A percentile compares a stretch with the other conserved stretches of the same genome.
phyloP scores from a whole-genome alignment of 2,888 invertebrate genomes.

The Epinotia bilunana region DNA sequence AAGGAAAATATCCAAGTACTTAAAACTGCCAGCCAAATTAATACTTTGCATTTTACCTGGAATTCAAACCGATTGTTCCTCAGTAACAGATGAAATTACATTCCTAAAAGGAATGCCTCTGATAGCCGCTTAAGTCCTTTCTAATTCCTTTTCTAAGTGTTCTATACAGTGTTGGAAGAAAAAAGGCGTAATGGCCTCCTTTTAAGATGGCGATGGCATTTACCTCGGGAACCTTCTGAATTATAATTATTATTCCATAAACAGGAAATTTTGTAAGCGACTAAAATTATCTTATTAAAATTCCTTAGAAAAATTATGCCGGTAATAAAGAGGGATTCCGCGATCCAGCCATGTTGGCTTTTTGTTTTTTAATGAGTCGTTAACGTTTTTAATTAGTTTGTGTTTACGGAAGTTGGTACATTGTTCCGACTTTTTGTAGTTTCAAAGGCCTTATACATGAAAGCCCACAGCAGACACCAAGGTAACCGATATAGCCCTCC shows the following conservation, averaged over 20 bases:
- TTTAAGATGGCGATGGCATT: not conserved
- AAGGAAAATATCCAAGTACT: not conserved
- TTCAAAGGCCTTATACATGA: not conserved
- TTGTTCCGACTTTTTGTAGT: not conserved
- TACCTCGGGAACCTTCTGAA: conserved; percentile 24
- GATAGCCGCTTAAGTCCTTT: not conserved
- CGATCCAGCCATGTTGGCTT: conserved; percentile 3
- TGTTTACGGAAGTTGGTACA: conserved; percentile 3
- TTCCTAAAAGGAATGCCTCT: not conserved
- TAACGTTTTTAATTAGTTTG: conserved; percentile 25
- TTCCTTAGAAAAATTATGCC: conserved; percentile 9
- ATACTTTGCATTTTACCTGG: not conserved
- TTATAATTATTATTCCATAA: conserved; percentile 26
- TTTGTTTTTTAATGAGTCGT: conserved; percentile 27
- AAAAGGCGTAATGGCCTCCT: not conserved
- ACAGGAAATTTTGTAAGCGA: conserved; percentile 25
- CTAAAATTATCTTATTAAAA: conserved; percentile 30
- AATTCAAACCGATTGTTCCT: not conserved
- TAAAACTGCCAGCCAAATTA: not conserved
- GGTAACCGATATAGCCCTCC: too few relatives aligned
- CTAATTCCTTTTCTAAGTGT: not conserved
- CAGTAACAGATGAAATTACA: conserved; percentile 1
- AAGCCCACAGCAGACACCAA: not conserved
- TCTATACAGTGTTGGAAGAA: not conserved
- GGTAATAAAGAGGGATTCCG: conserved; percentile 12